Percentiles rank a stretch among this genome's conserved stretches.
phyloP scores from a whole-genome alignment of 1,140 invertebrate genomes.

The Apis cerana region DNA sequence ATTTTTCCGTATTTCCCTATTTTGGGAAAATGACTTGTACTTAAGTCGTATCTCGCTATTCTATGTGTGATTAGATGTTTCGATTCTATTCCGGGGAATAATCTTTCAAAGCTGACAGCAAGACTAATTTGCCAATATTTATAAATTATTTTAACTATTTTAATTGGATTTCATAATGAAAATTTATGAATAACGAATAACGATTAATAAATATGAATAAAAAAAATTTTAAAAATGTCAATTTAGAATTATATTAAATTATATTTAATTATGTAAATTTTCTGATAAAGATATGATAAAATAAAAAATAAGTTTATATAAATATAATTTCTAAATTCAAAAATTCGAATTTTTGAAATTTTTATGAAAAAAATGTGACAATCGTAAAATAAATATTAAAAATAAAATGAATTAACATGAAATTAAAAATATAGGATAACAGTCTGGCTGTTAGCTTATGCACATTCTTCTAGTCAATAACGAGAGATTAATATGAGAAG shows the following conservation, averaged over 20 bases:
- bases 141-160: too few relatives aligned
- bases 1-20: neutral
- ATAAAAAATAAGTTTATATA: too few relatives aligned
- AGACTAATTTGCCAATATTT: neutral
- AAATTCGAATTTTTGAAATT: neutral
- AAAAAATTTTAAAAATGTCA: too few relatives aligned
- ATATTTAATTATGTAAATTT: too few relatives aligned
- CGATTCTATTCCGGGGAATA: neutral
- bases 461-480: constrained; percentile 55
- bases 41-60: constrained; percentile 30
- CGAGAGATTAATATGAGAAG: constrained; percentile 11
- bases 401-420: too few relatives aligned
- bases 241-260: too few relatives aligned
- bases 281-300: too few relatives aligned
- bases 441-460: neutral
- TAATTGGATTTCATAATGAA: neutral
- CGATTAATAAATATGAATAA: too few relatives aligned
- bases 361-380: too few relatives aligned
- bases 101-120: neutral
- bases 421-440: neutral
- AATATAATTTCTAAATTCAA: neutral
- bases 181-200: too few relatives aligned
- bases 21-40: constrained; percentile 24
- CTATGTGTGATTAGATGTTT: constrained; percentile 27
- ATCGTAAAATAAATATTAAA: too few relatives aligned